Evolutionary conservation across 1,140 invertebrate species (phyloP).

Genomic region (Saccostrea cuccullata): DNA sequence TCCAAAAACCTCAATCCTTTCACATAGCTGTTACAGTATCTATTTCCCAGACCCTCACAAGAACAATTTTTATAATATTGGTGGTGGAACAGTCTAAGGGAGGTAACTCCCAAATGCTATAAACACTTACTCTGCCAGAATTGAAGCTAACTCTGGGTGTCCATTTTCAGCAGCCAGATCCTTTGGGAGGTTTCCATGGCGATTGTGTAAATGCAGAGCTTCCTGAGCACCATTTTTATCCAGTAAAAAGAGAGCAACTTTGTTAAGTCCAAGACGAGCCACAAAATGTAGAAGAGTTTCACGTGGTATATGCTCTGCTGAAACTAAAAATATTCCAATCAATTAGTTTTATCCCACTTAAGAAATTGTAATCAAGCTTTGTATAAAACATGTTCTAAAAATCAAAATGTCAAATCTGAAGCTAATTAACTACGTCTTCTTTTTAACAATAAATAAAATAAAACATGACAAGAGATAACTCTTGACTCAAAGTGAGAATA

Average conservation of each 20-base stretch:
- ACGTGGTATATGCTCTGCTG: conserved; percentile 40
- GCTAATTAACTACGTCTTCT: no score
- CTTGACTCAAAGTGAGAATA: no score
- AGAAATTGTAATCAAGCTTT: no score
- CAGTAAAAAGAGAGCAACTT: conserved; percentile 69
- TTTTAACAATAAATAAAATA: no score
- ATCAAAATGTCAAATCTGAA: no score
- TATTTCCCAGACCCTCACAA: no score
- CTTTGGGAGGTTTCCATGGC: conserved; percentile 67
- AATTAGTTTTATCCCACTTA: no score
- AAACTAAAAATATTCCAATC: conserved; percentile 6
- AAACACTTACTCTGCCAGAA: conserved; percentile 67
- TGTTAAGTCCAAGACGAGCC: conserved; percentile 71
- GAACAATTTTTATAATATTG: not conserved
- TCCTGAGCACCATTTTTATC: conserved; percentile 68
- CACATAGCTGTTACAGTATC: no score
- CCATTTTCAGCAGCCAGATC: conserved; percentile 71
- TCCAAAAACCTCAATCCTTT: no score
- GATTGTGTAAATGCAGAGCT: conserved; percentile 68
- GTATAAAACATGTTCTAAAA: no score
- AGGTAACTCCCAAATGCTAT: not conserved
- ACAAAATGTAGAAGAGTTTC: conserved; percentile 74
- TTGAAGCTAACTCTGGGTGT: conserved; percentile 67
- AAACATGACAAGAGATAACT: no score
- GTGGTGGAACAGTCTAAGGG: not conserved